Percentiles rank a stretch among this genome's conserved stretches.
These are phyloP conservation scores for Campopleginae sp. DNA, from an alignment of 2,888 invertebrate genomes.

Conservation along the genomic window DNA sequence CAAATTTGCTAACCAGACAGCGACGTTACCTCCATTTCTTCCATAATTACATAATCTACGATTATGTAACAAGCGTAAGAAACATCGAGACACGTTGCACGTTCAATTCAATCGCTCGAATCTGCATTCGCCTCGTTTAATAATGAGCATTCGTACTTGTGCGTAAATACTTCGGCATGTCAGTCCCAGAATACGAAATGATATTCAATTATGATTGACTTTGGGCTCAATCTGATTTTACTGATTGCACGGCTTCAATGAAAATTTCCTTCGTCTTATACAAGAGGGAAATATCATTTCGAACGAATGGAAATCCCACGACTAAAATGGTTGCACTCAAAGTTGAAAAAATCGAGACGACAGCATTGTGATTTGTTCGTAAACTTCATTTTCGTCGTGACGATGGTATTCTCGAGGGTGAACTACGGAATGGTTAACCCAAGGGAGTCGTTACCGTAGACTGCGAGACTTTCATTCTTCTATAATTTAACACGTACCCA, in stretches of 20 bases:
- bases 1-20: background rate
- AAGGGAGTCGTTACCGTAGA: background rate
- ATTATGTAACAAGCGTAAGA: background rate
- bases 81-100: no score
- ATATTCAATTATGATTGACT: background rate
- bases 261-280: background rate
- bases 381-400: background rate
- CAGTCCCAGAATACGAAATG: background rate
- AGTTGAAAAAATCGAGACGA: background rate
- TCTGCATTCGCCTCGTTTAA: no score
- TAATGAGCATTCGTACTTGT: background rate
- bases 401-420: background rate
- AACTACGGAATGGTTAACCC: background rate
- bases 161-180: background rate
- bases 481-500: conserved; percentile 57
- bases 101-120: no score
- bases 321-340: background rate
- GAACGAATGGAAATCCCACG: background rate
- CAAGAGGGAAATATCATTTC: background rate
- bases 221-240: background rate
- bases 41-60: background rate
- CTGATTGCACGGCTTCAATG: background rate
- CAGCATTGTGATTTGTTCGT: background rate
- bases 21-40: background rate
- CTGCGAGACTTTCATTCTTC: conserved; percentile 27